Evolutionary conservation across 1,140 invertebrate genomes (phyloP).

Genomic region (Drosophila pandora): DNA sequence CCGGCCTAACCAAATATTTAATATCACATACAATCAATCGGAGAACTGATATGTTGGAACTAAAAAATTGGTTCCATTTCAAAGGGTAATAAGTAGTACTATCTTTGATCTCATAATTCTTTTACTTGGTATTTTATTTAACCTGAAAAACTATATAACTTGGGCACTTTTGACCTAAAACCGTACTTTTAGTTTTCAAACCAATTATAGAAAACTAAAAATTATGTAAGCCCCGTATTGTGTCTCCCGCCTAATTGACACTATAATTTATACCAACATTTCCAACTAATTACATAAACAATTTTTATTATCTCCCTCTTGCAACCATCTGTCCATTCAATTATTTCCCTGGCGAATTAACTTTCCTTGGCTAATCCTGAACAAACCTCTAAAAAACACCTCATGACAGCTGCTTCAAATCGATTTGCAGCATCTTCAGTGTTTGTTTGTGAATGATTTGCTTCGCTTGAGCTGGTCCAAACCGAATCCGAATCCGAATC

Average conservation of each 20-base stretch:
- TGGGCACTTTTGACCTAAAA: no score
- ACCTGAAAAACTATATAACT: no score
- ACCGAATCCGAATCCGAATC: conserved; percentile 9
- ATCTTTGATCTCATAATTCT: not conserved
- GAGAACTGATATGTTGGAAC: not conserved
- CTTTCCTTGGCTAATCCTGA: conserved; percentile 1
- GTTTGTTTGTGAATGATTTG: conserved; percentile 59
- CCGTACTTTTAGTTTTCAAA: not conserved
- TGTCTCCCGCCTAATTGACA: not conserved
- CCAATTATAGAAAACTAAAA: not conserved
- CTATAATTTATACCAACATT: not conserved
- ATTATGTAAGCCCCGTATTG: not conserved
- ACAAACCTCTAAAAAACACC: not conserved
- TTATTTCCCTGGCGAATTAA: not conserved
- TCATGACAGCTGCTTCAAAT: conserved; percentile 29
- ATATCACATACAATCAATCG: conserved; percentile 44
- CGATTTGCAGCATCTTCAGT: conserved; percentile 21
- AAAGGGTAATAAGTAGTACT: not conserved
- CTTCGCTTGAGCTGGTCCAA: conserved; percentile 11
- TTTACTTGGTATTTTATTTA: not conserved
- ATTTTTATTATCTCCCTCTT: not conserved
- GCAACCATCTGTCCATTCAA: not conserved
- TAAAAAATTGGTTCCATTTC: not conserved
- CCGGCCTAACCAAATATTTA: conserved; percentile 36
- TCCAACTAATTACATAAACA: not conserved